Base-by-base conservation (phyloP, 2,888 invertebrate species). In the Epistrophe grossulariae region DNA sequence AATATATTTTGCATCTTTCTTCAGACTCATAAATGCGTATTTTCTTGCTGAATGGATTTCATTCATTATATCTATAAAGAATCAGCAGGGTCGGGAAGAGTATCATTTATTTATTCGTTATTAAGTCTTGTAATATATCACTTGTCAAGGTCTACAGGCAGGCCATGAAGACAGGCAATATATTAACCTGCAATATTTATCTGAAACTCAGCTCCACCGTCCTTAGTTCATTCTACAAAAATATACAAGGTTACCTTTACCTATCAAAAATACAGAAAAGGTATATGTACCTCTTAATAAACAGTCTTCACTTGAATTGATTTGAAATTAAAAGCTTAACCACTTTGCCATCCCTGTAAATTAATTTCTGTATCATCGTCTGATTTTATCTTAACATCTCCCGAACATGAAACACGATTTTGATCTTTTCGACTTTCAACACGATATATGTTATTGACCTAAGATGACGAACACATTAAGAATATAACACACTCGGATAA, bases 1-100 rank as follows among this genome's bases (percentile, higher is more conserved):
- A n/a, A n/a, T n/a, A n/a, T n/a, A 68, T 6, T 68, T 68, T 50
- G 38, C 68, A 50, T 68, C 68, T 64, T 48, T 43, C 13, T 40
- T 40, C 24, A 24, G 40, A 64, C 17, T 10, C 6, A 64, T 64
- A 28, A 28, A 45, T 17, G 31, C 15, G 31, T 31, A 17, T 28
- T 64, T 64, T 28, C 24, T 45, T 43, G 8, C n/a, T 66, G 31
- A 31, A 66, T 66, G 66, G 31, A 48, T 48, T 40, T 31, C 48
- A 28, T 66, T 66, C 66, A 66, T 38, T 31, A 1, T n/a, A n/a
- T n/a, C n/a, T n/a, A n/a, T 8, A 19, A 38, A 17, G 19, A 35
- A n/a, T 24, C n/a, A 64, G 45, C 24, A 43, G 3, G 24, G 28
- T 45, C 2, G 7, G 28, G 6, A 45, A 13, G 19, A 19, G 9